Conservation (phyloP, 2,888 invertebrate genomes). For the Teleiodes luculella region DNA sequence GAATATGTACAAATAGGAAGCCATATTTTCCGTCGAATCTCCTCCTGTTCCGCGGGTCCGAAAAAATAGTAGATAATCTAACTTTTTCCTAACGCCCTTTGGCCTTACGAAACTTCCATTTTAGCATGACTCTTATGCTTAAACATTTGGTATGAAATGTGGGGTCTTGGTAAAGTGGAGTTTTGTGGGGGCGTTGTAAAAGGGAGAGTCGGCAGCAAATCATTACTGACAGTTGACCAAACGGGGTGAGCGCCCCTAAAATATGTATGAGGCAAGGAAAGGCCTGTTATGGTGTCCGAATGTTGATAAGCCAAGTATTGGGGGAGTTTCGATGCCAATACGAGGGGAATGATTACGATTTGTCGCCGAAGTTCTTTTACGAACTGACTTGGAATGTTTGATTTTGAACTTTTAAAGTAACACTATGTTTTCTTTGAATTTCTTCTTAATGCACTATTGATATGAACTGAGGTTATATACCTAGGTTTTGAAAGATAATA, state of each 20-base stretch:
- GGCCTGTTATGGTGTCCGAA: slow-evolving; percentile 78
- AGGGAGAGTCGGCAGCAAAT: slow-evolving; percentile 72
- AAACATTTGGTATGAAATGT: slow-evolving; percentile 15
- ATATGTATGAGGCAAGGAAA: slow-evolving; percentile 75
- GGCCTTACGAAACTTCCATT: slow-evolving; percentile 42
- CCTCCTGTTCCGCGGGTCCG: slow-evolving; percentile 69
- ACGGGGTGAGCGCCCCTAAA: slow-evolving; percentile 72
- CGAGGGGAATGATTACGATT: slow-evolving; percentile 63
- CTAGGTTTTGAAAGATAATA: too few relatives aligned
- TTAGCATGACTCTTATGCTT: slow-evolving; percentile 28
- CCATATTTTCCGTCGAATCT: slow-evolving; percentile 71
- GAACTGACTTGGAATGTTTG: slow-evolving; percentile 42
- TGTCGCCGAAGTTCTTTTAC: slow-evolving; percentile 48
- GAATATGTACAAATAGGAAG: slow-evolving; percentile 72
- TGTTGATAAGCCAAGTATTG: slow-evolving; percentile 76
- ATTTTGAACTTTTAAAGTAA: too few relatives aligned
- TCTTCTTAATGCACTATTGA: too few relatives aligned
- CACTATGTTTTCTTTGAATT: too few relatives aligned
- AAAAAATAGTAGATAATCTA: slow-evolving; percentile 76
- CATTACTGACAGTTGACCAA: slow-evolving; percentile 79
- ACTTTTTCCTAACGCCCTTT: slow-evolving; percentile 72
- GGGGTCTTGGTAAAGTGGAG: slow-evolving; percentile 38
- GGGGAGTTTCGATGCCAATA: slow-evolving; percentile 67
- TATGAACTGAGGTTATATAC: too few relatives aligned
- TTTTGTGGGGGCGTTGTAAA: slow-evolving; percentile 58